Conservation (phyloP, 2,113 vertebrate genomes). For the Aptenodytes forsteri region DNA sequence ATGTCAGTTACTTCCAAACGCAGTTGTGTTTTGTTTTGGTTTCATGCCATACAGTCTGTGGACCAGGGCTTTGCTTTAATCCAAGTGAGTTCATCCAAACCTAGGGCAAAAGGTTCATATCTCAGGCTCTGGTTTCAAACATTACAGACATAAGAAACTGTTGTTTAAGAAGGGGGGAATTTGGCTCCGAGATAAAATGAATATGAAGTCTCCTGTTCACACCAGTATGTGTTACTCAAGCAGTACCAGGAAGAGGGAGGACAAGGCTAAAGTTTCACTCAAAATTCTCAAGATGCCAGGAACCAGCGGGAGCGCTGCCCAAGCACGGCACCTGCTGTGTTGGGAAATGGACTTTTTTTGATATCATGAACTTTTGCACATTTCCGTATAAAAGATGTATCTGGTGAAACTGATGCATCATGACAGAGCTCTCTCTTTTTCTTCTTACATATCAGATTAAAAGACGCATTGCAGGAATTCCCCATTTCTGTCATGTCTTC, state of each 20-base stretch:
- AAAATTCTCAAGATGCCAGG: not conserved
- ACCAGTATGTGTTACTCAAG: too few species aligned
- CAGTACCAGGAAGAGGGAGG: not conserved
- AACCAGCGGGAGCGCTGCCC: rapidly evolving
- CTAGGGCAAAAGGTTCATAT: not conserved
- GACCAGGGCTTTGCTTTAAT: not conserved
- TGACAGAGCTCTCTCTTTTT: not conserved
- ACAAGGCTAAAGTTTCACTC: not conserved
- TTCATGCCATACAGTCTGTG: not conserved
- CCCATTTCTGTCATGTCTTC: not conserved
- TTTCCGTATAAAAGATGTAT: not conserved
- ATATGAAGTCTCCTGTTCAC: not conserved
- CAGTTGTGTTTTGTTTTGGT: not conserved
- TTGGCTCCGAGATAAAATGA: not conserved
- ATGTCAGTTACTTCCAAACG: not conserved
- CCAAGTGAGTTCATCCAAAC: not conserved
- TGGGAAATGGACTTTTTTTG: not conserved
- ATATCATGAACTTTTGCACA: not conserved
- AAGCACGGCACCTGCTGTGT: not conserved
- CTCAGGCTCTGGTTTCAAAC: not conserved
- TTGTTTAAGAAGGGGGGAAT: not conserved
- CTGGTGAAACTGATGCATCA: not conserved
- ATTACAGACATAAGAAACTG: not conserved
- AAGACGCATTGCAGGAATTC: not conserved
- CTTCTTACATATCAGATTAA: not conserved